Conservation (phyloP, 2,113 vertebrate genomes). For the Passer domesticus region DNA sequence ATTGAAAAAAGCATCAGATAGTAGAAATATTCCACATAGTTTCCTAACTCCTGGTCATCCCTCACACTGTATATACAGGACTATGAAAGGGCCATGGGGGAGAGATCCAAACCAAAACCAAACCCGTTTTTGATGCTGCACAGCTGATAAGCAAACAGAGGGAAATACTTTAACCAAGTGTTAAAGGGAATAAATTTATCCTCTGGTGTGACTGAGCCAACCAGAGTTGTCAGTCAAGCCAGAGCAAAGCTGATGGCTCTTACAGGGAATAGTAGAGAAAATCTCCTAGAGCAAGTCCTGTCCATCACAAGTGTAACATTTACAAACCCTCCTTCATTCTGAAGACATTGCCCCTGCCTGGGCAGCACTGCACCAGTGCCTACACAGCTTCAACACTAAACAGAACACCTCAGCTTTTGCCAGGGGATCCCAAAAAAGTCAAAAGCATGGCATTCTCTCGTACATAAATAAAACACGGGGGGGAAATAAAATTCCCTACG, state of each 20-base stretch:
- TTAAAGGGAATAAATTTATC: background rate
- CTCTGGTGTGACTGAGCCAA: background rate
- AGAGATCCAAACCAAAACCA: background rate
- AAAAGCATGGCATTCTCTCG: background rate
- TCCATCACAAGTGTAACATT: background rate
- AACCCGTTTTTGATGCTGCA: background rate
- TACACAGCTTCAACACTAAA: background rate
- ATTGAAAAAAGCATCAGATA: constrained; percentile 23
- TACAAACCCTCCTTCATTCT: background rate
- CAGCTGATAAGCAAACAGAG: background rate
- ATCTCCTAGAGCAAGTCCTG: constrained; percentile 13
- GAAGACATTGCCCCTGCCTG: background rate
- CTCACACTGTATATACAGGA: background rate
- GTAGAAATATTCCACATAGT: constrained; percentile 63
- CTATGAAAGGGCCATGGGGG: background rate
- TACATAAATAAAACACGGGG: background rate
- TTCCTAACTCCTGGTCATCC: background rate
- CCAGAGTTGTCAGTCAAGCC: background rate
- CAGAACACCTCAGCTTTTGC: background rate
- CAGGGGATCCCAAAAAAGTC: background rate
- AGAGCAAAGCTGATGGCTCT: constrained; percentile 24
- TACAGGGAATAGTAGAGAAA: background rate
- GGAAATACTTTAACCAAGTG: background rate
- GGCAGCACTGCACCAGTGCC: background rate
- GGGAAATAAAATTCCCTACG: constrained; percentile 54